phyloP scores from a whole-genome alignment of 1,140 invertebrate species.

The Zelostemma sp. region DNA sequence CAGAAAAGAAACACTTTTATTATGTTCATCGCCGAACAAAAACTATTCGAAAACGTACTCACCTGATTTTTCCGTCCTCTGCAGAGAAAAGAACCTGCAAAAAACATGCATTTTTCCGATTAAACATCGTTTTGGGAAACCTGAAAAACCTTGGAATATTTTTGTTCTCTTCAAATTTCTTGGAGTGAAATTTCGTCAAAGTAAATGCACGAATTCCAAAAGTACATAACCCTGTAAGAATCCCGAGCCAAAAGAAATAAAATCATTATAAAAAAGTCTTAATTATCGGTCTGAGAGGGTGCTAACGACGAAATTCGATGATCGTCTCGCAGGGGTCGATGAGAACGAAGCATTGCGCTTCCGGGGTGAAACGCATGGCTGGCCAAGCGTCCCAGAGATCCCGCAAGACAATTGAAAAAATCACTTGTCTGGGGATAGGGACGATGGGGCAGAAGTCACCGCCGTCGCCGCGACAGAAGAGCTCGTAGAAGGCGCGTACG shows the following conservation, averaged over 20 bases:
- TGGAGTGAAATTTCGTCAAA: neutral
- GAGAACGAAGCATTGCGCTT: conserved; percentile 45
- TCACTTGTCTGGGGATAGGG: conserved; percentile 62
- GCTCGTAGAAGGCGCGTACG: conserved; percentile 19
- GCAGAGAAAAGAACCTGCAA: too few species aligned
- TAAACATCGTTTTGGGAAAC: neutral
- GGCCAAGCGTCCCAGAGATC: conserved; percentile 59
- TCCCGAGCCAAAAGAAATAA: conserved; percentile 8
- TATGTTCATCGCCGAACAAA: too few species aligned
- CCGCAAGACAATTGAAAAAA: conserved; percentile 68
- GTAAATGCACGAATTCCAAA: neutral
- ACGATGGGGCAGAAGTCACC: conserved; percentile 19
- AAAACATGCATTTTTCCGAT: conserved; percentile 1
- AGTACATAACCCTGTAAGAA: conserved; percentile 5
- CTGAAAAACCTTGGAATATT: neutral
- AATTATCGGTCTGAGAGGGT: conserved; percentile 32
- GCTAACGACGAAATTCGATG: conserved; percentile 50
- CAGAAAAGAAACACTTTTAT: too few species aligned
- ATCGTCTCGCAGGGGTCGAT: conserved; percentile 41
- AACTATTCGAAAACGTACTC: too few species aligned
- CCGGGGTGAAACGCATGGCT: conserved; percentile 64
- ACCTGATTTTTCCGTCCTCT: neutral
- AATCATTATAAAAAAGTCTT: conserved; percentile 26
- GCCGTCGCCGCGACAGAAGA: conserved; percentile 34
- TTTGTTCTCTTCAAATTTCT: too few species aligned